Evolutionary conservation across 1,140 invertebrate species (phyloP), one percentile per base, ranked within the genome.

Genomic region (Tetragonula clypearis): DNA sequence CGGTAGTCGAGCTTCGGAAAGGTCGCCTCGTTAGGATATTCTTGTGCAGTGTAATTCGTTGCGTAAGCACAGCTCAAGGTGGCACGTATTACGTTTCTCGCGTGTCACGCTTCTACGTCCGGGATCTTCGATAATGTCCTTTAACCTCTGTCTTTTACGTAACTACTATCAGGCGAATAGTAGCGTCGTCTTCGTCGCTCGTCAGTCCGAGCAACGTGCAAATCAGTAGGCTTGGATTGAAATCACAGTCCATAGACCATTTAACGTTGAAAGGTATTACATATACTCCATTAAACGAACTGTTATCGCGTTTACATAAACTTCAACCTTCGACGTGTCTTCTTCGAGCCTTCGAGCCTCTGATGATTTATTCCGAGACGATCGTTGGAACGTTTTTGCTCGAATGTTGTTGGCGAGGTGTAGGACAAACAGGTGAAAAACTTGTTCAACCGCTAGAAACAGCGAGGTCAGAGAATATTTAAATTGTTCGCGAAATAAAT

Each of bases 81-180:
- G 79, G 72, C 17, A 19, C 5, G 73, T 62, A 65, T 73, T 68
- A 69, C 30, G 58, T 86, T 23, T 68, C 53, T 84, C 66, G 78
- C 30, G 82, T 88, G 66, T 66, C 86, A 82, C 79, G 80, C 79
- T 71, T 41, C 82, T 53, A 56, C 78, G 86, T 83, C 84, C 80
- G 72, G 80, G 78, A 89, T 86, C 84, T 78, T 58, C 84, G 74
- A 56, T 68, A 84, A 58, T 55, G 77, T 89, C 82, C 85, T 84
- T 82, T 82, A 82, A 77, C 85, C 82, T 87, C 84, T 41, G 53
- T 66, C 60, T 77, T 23, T 86, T 72, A 80, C 80, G 73, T 84
- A 89, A 89, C 80, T 73, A 75, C 77, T 55, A 30, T 26, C 41
- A 49, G 41, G 8, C 56, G 56, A 58, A n/a, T n/a, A 58, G 68